A percentile compares a stretch with the other conserved stretches of the same genome.
Conservation (phyloP, 2,888 invertebrate genomes). For the Nematopogon swammerdamellus region DNA sequence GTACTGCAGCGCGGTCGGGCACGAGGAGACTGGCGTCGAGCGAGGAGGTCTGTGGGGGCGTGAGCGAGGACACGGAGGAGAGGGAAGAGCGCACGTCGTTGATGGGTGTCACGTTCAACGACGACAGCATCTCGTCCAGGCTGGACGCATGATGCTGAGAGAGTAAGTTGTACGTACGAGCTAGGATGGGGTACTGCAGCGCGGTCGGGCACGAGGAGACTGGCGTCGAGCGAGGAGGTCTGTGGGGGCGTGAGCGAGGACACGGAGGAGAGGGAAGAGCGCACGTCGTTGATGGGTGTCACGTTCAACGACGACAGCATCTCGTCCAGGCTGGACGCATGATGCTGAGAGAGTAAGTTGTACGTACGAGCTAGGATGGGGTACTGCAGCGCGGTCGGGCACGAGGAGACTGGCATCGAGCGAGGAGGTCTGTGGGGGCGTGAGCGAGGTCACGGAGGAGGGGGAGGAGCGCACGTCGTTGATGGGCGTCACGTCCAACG, state of each 20-base stretch:
- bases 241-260: slow-evolving; percentile 67
- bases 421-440: slow-evolving; percentile 66
- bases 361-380: not conserved
- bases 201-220: slow-evolving; percentile 35
- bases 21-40: slow-evolving; percentile 63
- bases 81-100: slow-evolving; percentile 71
- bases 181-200: too few relatives aligned
- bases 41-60: slow-evolving; percentile 66
- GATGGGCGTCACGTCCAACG: slow-evolving; percentile 71
- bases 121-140: slow-evolving; percentile 71
- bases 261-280: slow-evolving; percentile 68
- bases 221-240: slow-evolving; percentile 67
- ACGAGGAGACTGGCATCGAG: slow-evolving; percentile 63
- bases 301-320: slow-evolving; percentile 72
- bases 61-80: slow-evolving; percentile 64
- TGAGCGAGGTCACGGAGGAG: slow-evolving; percentile 24
- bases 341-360: slow-evolving; percentile 33
- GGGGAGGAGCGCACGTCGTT: slow-evolving; percentile 70
- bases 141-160: too few relatives aligned
- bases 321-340: slow-evolving; percentile 70
- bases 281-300: slow-evolving; percentile 70
- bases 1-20: not conserved
- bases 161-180: not conserved
- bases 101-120: slow-evolving; percentile 71
- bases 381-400: not conserved